Evolutionary conservation across 2,113 vertebrate species (phyloP), one percentile per base, ranked within the genome.

Genomic region (Hippocampus mohnikei): DNA sequence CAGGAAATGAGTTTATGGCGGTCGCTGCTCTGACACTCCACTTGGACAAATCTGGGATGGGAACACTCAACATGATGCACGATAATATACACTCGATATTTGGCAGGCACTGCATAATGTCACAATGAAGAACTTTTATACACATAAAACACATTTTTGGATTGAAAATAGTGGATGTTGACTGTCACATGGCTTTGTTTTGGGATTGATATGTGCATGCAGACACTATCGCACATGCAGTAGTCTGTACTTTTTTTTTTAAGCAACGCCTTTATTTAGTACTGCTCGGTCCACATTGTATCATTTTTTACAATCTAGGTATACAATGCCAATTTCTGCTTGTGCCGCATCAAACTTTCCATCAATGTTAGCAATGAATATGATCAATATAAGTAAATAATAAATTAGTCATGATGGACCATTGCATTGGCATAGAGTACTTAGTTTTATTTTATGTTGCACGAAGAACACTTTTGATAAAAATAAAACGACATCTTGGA

Each of bases 1-100:
- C 74, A 81, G 66, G 69, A 83, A 89, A 88, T 86, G 29, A 82
- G 84, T 69, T 72, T 75, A 80, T 80, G 76, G 69, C 55, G 23
- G 52, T 46, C 82, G 41, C 61, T 44, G 75, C 78, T 81, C 66
- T 40, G 29, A 63, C 70, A 71, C 70, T 80, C 59, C 62, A 76
- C 71, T 70, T 73, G 68, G 78, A 61, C 58, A 68, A 81, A 86
- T 82, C 75, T 0, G 41, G 6, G 20, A 41, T 10, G 18, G 33
- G 60, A 61, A 40, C 41, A 10, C 46, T 65, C n/a, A 18, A 27
- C n/a, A 27, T 8, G 13, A 7, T 8, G 23, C 15, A 25, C 15
- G 33, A 33, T 33, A 9, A 60, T 60, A 33, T 16, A 33, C 27
- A 11, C 5, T 37, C 5, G 33, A 37, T 37, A 37, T 37, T 37